Evolutionary conservation across 2,888 invertebrate genomes (phyloP), one percentile per base, ranked within the genome.

Genomic region (Oscheius onirici): DNA sequence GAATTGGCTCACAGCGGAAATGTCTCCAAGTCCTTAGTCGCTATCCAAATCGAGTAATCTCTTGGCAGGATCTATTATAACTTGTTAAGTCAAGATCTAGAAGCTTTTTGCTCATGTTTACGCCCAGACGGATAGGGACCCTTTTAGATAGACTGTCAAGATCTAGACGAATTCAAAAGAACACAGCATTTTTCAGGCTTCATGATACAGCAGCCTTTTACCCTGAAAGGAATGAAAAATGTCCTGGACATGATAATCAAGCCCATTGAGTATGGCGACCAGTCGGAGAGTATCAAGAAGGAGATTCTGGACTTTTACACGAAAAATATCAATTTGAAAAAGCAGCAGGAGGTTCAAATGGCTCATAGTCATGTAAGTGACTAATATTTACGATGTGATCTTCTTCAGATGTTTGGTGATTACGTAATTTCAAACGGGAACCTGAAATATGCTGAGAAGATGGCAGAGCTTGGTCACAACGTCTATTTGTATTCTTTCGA

Each of bases 401-500:
- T 52, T n/a, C 24, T 78, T 24, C 68, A 79, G 76, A 63, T 77
- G 41, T 60, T 77, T 40, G 79, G 79, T 0, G 79, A 79, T 57
- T 73, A 72, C 22, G 71, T 70, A 11, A 79, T 77, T 43, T 73
- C 74, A 54, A 71, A 68, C 52, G 77, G 77, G 13, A 74, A 69
- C 5, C 73, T 70, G 28, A 69, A 68, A 13, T 71, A 49, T n/a
- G 79, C 72, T 6, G 72, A 74, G 11, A 69, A 20, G 10, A 74
- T 74, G 74, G 46, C 77, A 0, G 58, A 60, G 15, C 49, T 69
- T 5, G 71, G 70, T 2, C 70, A 75, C 41, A 71, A 77, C 15
- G 83, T 84, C 52, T 84, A 77, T 54, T 77, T 81, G 26, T 84
- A 83, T 70, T 81, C 78, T 15, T 81, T 81, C 66, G 78, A 80